Conservation (phyloP, 2,797 vertebrate genomes). For the Fistularia commersonii region DNA sequence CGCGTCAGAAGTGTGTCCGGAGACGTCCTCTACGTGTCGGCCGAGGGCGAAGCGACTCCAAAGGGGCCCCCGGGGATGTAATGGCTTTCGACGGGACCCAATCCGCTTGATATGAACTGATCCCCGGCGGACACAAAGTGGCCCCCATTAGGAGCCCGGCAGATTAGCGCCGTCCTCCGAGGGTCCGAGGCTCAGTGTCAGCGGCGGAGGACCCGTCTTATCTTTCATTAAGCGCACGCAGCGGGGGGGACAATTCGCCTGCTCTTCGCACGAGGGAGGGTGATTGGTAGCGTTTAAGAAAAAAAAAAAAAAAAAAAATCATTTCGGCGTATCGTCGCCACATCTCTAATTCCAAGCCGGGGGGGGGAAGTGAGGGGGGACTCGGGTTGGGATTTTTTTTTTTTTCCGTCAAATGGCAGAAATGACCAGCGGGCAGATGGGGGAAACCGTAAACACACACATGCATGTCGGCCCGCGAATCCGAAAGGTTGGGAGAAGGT, state of each 20-base stretch:
- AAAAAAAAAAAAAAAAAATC: slow-evolving; percentile 77
- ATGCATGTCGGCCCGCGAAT: slow-evolving; percentile 33
- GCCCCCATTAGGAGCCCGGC: slow-evolving; percentile 99
- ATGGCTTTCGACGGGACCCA: slow-evolving; percentile 74
- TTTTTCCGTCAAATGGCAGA: slow-evolving; percentile 69
- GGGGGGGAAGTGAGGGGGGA: slow-evolving; percentile 85
- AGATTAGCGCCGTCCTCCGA: slow-evolving; percentile 89
- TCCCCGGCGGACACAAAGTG: slow-evolving; percentile 91
- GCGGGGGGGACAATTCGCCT: slow-evolving; percentile 81
- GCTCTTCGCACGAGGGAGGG: slow-evolving; percentile 30
- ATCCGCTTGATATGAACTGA: slow-evolving; percentile 99
- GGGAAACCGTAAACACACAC: slow-evolving; percentile 64
- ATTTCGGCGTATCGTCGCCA: slow-evolving; percentile 98
- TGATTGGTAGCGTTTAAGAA: slow-evolving; percentile 5
- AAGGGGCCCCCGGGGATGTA: slow-evolving; percentile 71
- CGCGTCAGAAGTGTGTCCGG: slow-evolving; percentile 57
- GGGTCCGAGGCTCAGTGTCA: slow-evolving; percentile 87
- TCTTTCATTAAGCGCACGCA: slow-evolving; percentile 99
- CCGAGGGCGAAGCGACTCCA: slow-evolving; percentile 71
- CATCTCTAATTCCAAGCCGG: slow-evolving; percentile 93
- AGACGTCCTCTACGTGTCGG: slow-evolving; percentile 76
- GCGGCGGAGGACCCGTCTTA: slow-evolving; percentile 99
- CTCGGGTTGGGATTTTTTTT: slow-evolving; percentile 79
- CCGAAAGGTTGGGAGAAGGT: slow-evolving; percentile 39
- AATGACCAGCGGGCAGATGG: slow-evolving; percentile 69